Percentiles rank a stretch among this genome's conserved stretches.
Evolutionary conservation across 1,140 invertebrate species (phyloP).

Genomic region (Ceratoteleas bidentatus): DNA sequence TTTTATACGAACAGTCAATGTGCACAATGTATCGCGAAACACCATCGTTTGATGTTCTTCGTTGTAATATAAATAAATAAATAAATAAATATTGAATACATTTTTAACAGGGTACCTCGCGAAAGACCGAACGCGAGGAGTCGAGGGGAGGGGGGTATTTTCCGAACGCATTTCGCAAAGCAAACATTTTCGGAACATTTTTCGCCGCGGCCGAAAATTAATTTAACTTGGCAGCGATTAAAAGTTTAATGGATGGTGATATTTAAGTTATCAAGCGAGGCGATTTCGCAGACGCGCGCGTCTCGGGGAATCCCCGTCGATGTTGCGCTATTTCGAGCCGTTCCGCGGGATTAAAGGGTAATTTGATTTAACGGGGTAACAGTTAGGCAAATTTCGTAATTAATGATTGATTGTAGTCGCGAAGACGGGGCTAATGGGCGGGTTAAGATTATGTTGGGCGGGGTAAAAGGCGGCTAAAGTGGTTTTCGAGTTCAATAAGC

Average conservation of each 20-base stretch:
- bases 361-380: conserved; percentile 35
- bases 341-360: conserved; percentile 37
- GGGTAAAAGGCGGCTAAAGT: conserved; percentile 16
- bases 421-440: conserved; percentile 24
- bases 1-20: too few relatives aligned
- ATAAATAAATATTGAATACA: too few relatives aligned
- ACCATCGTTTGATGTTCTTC: too few relatives aligned
- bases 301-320: conserved; percentile 25
- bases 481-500: neutral
- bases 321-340: conserved; percentile 33
- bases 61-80: too few relatives aligned
- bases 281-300: conserved; percentile 19
- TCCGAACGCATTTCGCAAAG: conserved; percentile 11
- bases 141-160: neutral
- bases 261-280: conserved; percentile 43
- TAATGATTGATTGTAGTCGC: conserved; percentile 38
- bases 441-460: conserved; percentile 16
- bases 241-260: conserved; percentile 48
- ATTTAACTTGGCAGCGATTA: conserved; percentile 32
- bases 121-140: conserved; percentile 15
- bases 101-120: too few relatives aligned
- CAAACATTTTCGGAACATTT: conserved; percentile 30
- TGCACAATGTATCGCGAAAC: too few relatives aligned
- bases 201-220: conserved; percentile 27
- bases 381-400: conserved; percentile 42